phyloP scores from a whole-genome alignment of 2,797 vertebrate genomes.

The Aphelocoma californica region DNA sequence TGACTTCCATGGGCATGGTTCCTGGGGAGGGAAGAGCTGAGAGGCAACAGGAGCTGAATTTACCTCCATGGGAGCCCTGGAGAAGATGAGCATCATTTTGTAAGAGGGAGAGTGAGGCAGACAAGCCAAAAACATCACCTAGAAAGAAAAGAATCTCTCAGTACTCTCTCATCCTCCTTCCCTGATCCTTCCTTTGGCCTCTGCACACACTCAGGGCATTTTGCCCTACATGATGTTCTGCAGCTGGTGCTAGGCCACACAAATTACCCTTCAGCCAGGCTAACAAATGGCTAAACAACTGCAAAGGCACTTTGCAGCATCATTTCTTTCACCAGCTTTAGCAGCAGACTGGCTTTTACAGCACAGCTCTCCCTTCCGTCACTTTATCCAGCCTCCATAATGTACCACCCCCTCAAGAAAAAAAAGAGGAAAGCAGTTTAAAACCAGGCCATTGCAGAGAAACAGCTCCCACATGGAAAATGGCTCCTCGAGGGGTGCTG shows the following conservation, averaged over 20 bases:
- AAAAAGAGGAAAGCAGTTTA: background rate
- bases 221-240: background rate
- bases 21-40: background rate
- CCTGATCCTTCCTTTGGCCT: background rate
- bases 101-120: background rate
- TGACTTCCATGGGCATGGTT: background rate
- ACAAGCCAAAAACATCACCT: background rate
- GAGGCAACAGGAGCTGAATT: background rate
- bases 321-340: conserved; percentile 1
- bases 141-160: background rate
- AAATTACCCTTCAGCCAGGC: conserved; percentile 13
- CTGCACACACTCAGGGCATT: background rate
- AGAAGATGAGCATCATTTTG: background rate
- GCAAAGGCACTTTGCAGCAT: conserved; percentile 50
- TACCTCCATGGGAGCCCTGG: background rate
- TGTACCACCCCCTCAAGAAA: conserved; percentile 15
- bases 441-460: conserved; percentile 15
- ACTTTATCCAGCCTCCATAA: conserved; percentile 7
- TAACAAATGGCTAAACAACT: conserved; percentile 42
- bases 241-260: background rate
- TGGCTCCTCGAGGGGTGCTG: background rate
- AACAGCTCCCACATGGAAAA: conserved; percentile 33
- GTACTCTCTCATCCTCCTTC: background rate
- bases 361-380: background rate
- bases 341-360: conserved; percentile 28